phyloP scores from a whole-genome alignment of 2,888 invertebrate genomes.

The Acanthococcus lagerstroemiae region DNA sequence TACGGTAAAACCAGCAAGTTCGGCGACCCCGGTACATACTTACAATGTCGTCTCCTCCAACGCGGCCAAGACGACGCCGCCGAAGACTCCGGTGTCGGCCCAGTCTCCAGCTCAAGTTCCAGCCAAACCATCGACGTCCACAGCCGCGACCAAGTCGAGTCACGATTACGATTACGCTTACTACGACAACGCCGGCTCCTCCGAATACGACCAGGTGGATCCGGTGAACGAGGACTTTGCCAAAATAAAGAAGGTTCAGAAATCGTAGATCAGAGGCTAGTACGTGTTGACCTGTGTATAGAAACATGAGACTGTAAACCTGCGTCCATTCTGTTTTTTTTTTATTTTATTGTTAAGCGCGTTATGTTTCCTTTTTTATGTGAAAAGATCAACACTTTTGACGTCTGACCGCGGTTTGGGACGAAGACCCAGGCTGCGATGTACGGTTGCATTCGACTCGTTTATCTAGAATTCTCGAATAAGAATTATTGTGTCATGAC shows the following conservation, averaged over 20 bases:
- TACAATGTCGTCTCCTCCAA: neutral
- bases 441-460: no score
- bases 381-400: no score
- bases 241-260: constrained; percentile 33
- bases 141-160: neutral
- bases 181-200: constrained; percentile 54
- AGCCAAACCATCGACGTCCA: constrained; percentile 7
- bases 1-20: neutral
- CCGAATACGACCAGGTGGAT: constrained; percentile 45
- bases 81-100: constrained; percentile 41
- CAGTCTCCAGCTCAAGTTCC: neutral
- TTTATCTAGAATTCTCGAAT: no score
- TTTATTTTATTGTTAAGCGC: no score
- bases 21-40: neutral
- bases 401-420: no score
- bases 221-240: constrained; percentile 37
- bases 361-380: no score
- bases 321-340: no score
- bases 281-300: neutral
- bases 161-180: constrained; percentile 72
- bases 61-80: constrained; percentile 41
- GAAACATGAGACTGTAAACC: constrained; percentile 21
- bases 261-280: constrained; percentile 1
- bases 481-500: no score
- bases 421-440: no score